Evolutionary conservation across 2,113 vertebrate genomes (phyloP).

Genomic region (Epinephelus fuscoguttatus): DNA sequence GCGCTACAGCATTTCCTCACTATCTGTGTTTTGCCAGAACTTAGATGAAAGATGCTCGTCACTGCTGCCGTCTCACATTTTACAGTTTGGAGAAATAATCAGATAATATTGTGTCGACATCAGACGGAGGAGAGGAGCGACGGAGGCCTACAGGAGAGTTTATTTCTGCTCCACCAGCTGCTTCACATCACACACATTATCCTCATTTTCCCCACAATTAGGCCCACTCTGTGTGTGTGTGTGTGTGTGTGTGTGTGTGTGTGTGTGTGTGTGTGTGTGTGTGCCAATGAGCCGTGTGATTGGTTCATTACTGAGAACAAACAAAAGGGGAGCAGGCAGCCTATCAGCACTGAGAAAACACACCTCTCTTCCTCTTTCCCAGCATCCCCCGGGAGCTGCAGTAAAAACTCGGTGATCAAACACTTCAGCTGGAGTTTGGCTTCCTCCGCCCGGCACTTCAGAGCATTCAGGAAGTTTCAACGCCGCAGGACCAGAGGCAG

Average conservation of each 20-base stretch:
- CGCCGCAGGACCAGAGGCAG: background rate
- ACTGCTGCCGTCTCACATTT: too few species aligned
- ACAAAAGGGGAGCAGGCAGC: background rate
- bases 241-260: background rate
- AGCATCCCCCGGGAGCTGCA: background rate
- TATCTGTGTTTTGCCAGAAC: too few species aligned
- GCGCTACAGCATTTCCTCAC: too few species aligned
- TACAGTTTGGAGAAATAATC: too few species aligned
- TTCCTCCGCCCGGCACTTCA: background rate
- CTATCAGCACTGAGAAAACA: constrained; percentile 18
- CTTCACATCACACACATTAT: constrained; percentile 23
- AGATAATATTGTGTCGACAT: too few species aligned
- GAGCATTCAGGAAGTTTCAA: background rate
- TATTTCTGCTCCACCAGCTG: constrained; percentile 2
- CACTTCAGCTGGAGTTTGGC: background rate
- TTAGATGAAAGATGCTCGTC: too few species aligned
- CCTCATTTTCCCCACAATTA: constrained; percentile 17
- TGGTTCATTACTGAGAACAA: constrained; percentile 38
- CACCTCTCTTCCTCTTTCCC: background rate
- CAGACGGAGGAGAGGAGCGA: too few species aligned
- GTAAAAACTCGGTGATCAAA: background rate
- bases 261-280: constrained; percentile 6
- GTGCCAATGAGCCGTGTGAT: constrained; percentile 38
- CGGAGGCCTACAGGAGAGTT: background rate
- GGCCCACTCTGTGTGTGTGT: background rate